Percentiles rank a stretch among this genome's conserved stretches.
Conservation (phyloP, 2,113 vertebrate species). For the Rhabdomys dilectus region DNA sequence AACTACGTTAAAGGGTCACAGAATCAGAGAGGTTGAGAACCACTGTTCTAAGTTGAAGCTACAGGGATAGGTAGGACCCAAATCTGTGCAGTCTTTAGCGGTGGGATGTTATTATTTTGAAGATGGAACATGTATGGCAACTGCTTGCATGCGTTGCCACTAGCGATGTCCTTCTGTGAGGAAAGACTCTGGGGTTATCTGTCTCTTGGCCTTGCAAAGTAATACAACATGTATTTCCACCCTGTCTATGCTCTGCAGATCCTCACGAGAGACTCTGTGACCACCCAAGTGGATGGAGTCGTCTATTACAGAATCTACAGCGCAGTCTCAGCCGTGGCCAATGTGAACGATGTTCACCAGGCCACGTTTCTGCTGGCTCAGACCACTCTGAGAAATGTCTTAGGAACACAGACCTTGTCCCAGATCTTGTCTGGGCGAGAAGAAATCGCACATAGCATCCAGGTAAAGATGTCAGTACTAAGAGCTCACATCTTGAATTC, state of each 20-base stretch:
- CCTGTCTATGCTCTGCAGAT: constrained; percentile 83
- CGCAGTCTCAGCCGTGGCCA: constrained; percentile 90
- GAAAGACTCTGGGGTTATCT: background rate
- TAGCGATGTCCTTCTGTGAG: background rate
- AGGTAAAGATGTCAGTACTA: constrained; percentile 80
- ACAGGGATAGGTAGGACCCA: background rate
- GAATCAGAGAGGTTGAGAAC: background rate
- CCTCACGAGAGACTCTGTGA: constrained; percentile 93
- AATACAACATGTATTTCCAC: fast-evolving
- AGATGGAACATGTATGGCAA: background rate
- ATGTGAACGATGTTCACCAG: constrained; percentile 88
- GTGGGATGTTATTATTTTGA: background rate
- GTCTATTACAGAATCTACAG: constrained; percentile 91
- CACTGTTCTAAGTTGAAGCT: background rate
- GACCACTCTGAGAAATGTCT: constrained; percentile 92
- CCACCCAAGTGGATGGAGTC: constrained; percentile 91
- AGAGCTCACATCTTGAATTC: background rate
- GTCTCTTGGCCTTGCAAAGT: background rate
- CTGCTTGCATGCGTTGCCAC: background rate
- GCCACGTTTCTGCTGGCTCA: constrained; percentile 92
- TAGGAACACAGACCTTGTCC: constrained; percentile 92
- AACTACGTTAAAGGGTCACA: background rate
- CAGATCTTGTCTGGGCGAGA: constrained; percentile 92
- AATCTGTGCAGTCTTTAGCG: background rate
- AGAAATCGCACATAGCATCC: constrained; percentile 90